Evolutionary conservation across 2,888 invertebrate species (phyloP), one percentile per base, ranked within the genome.

Genomic region (Calliphora vomitoria): DNA sequence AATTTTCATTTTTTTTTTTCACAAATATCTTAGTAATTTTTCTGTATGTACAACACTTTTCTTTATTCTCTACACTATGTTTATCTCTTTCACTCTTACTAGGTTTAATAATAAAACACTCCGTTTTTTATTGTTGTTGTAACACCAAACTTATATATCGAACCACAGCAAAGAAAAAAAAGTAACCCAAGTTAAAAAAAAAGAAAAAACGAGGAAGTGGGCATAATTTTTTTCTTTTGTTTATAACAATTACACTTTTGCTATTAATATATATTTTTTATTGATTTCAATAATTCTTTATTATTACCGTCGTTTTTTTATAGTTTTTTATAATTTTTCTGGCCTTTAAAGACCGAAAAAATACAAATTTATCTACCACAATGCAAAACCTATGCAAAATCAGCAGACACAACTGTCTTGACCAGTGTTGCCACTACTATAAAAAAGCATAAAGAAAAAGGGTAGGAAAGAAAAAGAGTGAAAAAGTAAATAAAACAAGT

Each of bases 21-120:
- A 84, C 74, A 82, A 82, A 82, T 74, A 64, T 64, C 53, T 71
- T 82, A 38, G 35, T 74, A 80, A 86, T 87, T 86, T 82, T 87
- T 87, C 75, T 79, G 87, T 87, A 87, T 87, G 87, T 87, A 87
- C 87, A 87, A 87, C 82, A 87, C 82, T 87, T 87, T 87, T 87
- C 62, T n/a, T 71, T 68, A 79, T 79, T 82, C 74, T 35, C 69
- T 68, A 69, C 58, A 58, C 79, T 60, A 75, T 10, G 18, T 64
- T 20, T 25, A 62, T 87, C 87, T 82, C 85, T 31, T 82, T 87
- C 50, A 31, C 75, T 68, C 87, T 50, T 53, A 53, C 10, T 15
- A 6, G 6, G n/a, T 69, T 85, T 20, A 38, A 80, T 44, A 25
- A 60, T n/a, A 53, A 25, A 84, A 35, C 38, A 71, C 76, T 38